A percentile compares a stretch with the other conserved stretches of the same genome.
Evolutionary conservation across 2,888 invertebrate species (phyloP).

Genomic region (Tinea pellionella): DNA sequence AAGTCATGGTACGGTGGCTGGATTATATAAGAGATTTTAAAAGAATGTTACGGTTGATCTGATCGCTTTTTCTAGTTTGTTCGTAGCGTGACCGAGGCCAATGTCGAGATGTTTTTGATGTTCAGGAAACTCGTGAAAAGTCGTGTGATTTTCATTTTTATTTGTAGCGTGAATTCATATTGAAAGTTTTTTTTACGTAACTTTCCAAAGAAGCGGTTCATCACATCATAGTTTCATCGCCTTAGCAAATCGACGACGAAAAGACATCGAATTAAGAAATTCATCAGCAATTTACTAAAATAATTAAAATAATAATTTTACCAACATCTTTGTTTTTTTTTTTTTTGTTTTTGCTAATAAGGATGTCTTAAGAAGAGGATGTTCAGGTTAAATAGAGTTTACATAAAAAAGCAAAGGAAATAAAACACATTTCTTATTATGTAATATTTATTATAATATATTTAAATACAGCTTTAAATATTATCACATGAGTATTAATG

Average conservation of each 20-base stretch:
- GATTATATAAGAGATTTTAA: background rate
- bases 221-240: too few relatives aligned
- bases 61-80: slow-evolving; percentile 24
- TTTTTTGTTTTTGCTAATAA: too few relatives aligned
- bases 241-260: too few relatives aligned
- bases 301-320: too few relatives aligned
- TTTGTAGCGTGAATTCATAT: background rate
- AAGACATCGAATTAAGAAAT: too few relatives aligned
- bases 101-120: slow-evolving; percentile 28
- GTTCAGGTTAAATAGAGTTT: too few relatives aligned
- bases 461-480: background rate
- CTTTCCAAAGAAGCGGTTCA: too few relatives aligned
- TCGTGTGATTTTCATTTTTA: background rate
- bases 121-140: background rate
- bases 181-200: too few relatives aligned
- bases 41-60: slow-evolving; percentile 42
- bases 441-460: background rate
- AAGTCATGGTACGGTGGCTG: slow-evolving; percentile 37
- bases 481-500: background rate
- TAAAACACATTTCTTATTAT: background rate
- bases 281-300: too few relatives aligned
- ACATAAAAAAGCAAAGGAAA: background rate
- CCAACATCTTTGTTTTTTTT: too few relatives aligned
- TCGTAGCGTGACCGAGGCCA: slow-evolving; percentile 46
- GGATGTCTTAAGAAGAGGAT: too few relatives aligned